Base-by-base conservation (phyloP, 2,113 vertebrate species). In the Salminus brasiliensis region DNA sequence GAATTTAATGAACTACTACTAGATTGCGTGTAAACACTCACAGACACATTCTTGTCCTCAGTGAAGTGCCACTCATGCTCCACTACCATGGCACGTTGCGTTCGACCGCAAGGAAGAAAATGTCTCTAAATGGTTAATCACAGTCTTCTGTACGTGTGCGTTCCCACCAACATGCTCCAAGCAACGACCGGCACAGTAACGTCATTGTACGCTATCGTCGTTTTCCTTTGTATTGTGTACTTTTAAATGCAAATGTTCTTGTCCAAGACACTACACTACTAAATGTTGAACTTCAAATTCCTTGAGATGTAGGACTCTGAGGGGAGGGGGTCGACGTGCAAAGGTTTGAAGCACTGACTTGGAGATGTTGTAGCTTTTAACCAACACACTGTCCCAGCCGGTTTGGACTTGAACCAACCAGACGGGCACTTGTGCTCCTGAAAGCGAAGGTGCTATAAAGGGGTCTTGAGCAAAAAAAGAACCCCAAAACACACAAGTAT, bases 241-340 rank as follows among this genome's bases (percentile, higher is more conserved):
- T 52, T 52, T 80, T 85, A 88, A 76, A 85, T 90, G 89, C 88
- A 90, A 90, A 88, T 89, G 88, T 88, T 89, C 85, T 85, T 83
- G 83, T 90, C 78, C 85, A 85, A 85, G 89, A 93, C 92, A 93
- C 92, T 93, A 94, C 88, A 92, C 82, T 81, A 88, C 85, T 85
- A 62, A 74, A 76, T 88, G 89, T 84, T 87, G 87, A 87, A 86
- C 86, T 86, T 87, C 82, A 85, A 39, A 57, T 60, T 67, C 18
- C 27, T 79, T 43, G 68, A 78, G 16, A 67, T 79, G 88, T 89
- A 88, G 88, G 86, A 84, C 84, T 66, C 85, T n/a, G n/a, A n/a
- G n/a, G n/a, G n/a, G n/a, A n/a, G n/a, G n/a, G 84, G 83, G 83
- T 90, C 80, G 34, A 18, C 59, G 32, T 29, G 45, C 43, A 45